Evolutionary conservation across 1,140 invertebrate genomes (phyloP).

Genomic region (Dinothrombium tinctorium): DNA sequence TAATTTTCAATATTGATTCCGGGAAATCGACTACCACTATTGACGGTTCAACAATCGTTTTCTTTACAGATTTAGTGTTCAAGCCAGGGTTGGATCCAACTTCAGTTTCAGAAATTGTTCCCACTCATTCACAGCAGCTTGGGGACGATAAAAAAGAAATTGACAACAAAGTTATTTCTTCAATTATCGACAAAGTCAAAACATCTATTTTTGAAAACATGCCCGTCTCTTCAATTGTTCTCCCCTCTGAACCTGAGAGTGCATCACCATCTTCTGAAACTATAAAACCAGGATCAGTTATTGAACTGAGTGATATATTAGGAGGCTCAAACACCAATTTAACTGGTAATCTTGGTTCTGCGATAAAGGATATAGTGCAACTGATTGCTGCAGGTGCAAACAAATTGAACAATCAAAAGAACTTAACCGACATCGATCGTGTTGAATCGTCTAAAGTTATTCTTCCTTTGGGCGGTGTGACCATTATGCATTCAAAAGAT

Average conservation of each 20-base stretch:
- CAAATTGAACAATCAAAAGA: not conserved
- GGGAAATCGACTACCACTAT: constrained; percentile 9
- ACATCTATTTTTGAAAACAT: not conserved
- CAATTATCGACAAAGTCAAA: not conserved
- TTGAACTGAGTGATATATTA: constrained; percentile 17
- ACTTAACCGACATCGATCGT: not conserved
- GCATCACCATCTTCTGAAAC: constrained; percentile 4
- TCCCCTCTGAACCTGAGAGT: constrained; percentile 5
- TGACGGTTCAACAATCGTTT: constrained; percentile 13
- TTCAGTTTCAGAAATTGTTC: not conserved
- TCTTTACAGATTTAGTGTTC: constrained; percentile 15
- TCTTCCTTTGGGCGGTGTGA: constrained; percentile 13
- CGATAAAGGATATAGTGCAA: constrained; percentile 18
- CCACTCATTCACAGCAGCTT: not conserved
- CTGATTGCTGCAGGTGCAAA: constrained; percentile 12
- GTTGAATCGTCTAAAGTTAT: constrained; percentile 1
- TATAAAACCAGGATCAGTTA: constrained; percentile 17
- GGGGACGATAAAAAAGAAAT: no score
- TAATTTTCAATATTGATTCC: not conserved
- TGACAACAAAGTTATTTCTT: no score
- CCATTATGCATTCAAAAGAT: constrained; percentile 12
- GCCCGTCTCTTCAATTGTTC: no score
- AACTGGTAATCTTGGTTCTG: constrained; percentile 16
- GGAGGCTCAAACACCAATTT: constrained; percentile 14
- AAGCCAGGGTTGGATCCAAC: not conserved